Conservation (phyloP, 1,140 invertebrate species). For the Cyclina sinensis region DNA sequence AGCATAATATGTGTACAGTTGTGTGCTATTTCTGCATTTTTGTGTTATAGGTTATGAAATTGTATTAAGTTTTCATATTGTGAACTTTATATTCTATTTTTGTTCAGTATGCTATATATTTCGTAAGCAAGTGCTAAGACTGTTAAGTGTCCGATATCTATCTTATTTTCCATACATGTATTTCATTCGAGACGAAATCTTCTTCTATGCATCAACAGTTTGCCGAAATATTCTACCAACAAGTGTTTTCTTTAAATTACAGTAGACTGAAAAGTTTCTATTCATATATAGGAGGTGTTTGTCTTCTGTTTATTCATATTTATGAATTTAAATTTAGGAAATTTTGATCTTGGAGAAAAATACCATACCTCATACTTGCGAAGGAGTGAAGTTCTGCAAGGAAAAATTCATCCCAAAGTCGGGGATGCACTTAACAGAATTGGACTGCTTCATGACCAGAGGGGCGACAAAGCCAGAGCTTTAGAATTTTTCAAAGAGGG, state of each 20-base stretch:
- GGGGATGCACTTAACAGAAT: slow-evolving; percentile 38
- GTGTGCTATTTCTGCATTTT: no score
- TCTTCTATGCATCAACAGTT: background rate
- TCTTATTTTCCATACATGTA: no score
- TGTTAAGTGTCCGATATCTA: no score
- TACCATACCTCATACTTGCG: slow-evolving; percentile 28
- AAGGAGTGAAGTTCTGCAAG: background rate
- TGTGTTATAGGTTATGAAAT: no score
- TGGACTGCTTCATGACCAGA: slow-evolving; percentile 33
- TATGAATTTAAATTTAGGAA: slow-evolving; percentile 19
- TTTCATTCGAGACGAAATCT: background rate
- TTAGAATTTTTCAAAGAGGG: slow-evolving; percentile 8
- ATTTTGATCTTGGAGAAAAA: slow-evolving; percentile 42
- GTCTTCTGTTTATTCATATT: background rate
- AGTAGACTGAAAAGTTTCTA: background rate
- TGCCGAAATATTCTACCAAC: no score
- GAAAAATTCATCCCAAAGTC: slow-evolving; percentile 21
- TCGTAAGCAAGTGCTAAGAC: no score
- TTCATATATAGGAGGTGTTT: background rate
- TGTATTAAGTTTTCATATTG: no score
- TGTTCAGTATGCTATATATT: no score
- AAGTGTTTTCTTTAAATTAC: no score
- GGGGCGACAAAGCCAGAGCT: background rate
- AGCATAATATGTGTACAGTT: no score
- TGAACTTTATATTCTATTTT: no score